Percentiles rank a stretch among this genome's conserved stretches.
Evolutionary conservation across 2,888 invertebrate species (phyloP).

Genomic region (Melanotus villosus): DNA sequence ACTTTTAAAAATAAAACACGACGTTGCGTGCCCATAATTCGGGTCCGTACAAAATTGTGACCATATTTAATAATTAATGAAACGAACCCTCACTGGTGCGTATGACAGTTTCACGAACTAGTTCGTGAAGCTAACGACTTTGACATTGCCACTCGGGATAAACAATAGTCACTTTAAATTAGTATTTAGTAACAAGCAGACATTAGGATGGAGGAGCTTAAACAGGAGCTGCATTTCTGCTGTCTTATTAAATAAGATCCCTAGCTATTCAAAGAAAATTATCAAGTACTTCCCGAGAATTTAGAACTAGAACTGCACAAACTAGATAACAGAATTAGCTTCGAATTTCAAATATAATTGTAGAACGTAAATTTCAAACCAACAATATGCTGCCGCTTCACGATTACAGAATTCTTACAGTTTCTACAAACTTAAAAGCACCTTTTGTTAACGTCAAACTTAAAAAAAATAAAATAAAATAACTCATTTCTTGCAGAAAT

Average conservation of each 20-base stretch:
- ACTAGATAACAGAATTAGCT: slow-evolving; percentile 27
- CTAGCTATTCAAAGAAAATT: slow-evolving; percentile 35
- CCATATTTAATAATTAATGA: slow-evolving; percentile 41
- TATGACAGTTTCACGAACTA: slow-evolving; percentile 26
- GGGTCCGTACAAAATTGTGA: slow-evolving; percentile 17
- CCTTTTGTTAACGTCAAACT: too few relatives aligned
- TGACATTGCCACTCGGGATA: slow-evolving; percentile 51
- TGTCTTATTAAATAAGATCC: slow-evolving; percentile 41
- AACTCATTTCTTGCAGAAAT: too few relatives aligned
- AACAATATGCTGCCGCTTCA: too few relatives aligned
- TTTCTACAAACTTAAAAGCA: too few relatives aligned
- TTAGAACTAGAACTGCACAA: slow-evolving; percentile 24
- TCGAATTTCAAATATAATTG: slow-evolving; percentile 15
- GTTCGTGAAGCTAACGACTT: slow-evolving; percentile 19
- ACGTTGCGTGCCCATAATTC: slow-evolving; percentile 35
- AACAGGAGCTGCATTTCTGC: slow-evolving; percentile 37
- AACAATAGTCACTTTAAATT: slow-evolving; percentile 54
- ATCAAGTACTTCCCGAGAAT: slow-evolving; percentile 32
- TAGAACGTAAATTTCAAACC: too few relatives aligned
- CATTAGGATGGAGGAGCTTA: slow-evolving; percentile 45
- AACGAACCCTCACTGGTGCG: slow-evolving; percentile 25
- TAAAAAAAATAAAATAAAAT: too few relatives aligned
- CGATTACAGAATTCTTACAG: too few relatives aligned
- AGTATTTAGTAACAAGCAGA: slow-evolving; percentile 48
- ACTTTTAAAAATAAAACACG: slow-evolving; percentile 35